A percentile compares a stretch with the other conserved stretches of the same genome.
Conservation (phyloP, 2,888 invertebrate species). For the Acrobeloides nanus region DNA sequence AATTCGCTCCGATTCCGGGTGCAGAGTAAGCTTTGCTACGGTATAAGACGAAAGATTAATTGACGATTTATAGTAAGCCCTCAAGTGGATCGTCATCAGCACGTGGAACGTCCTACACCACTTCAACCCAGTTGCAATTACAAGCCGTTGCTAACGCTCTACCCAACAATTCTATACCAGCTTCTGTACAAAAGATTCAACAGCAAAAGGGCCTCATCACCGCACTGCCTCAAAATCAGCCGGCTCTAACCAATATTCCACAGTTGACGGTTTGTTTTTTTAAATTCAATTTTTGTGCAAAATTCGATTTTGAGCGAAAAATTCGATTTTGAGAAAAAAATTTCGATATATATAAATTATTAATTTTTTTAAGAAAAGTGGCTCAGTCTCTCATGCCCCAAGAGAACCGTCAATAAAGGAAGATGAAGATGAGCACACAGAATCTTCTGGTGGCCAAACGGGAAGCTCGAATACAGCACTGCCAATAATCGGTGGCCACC, state of each 20-base stretch:
- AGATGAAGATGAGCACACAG: conserved; percentile 44
- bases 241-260: conserved; percentile 8
- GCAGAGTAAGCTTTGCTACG: neutral
- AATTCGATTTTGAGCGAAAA: no score
- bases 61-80: conserved; percentile 9
- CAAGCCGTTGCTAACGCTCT: no score
- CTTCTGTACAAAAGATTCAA: no score
- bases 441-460: conserved; percentile 17
- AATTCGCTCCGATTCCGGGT: conserved; percentile 4
- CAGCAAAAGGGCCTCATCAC: no score
- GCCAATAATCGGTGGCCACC: conserved; percentile 19
- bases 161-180: conserved; percentile 16
- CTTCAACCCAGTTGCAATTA: conserved; percentile 10
- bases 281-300: conserved; percentile 7
- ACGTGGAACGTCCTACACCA: conserved; percentile 20
- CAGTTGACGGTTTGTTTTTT: conserved; percentile 12
- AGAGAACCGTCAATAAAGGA: conserved; percentile 50
- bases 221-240: no score
- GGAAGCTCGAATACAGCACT: conserved; percentile 18
- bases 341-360: no score
- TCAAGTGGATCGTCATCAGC: conserved; percentile 28
- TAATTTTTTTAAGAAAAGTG: conserved; percentile 18
- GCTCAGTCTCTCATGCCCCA: conserved; percentile 46
- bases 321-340: no score
- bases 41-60: neutral